Conservation (phyloP, 2,797 vertebrate genomes). For the Loris lydekkerianus region DNA sequence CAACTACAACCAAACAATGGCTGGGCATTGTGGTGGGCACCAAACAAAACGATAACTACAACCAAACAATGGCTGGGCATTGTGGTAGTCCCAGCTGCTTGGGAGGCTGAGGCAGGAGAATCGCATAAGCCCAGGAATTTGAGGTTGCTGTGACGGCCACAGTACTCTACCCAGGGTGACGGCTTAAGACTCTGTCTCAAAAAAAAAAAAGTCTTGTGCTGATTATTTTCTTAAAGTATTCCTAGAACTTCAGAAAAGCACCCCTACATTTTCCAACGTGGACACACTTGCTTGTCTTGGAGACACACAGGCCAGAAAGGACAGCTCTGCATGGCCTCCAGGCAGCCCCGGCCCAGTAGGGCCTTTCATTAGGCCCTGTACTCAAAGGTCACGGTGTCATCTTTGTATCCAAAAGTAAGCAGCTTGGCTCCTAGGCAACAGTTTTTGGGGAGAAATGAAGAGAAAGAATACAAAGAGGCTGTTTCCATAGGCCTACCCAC, state of each 20-base stretch:
- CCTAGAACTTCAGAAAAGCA: neutral
- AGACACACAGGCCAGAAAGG: fast-evolving
- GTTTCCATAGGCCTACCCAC: neutral
- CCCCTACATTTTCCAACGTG: fast-evolving
- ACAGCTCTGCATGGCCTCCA: neutral
- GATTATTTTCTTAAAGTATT: neutral
- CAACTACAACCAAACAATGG: too few relatives aligned
- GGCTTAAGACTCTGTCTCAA: neutral
- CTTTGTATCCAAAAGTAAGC: neutral
- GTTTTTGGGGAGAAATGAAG: neutral
- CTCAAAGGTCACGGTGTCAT: fast-evolving
- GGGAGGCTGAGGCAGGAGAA: too few relatives aligned
- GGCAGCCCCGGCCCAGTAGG: neutral
- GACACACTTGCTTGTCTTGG: too few relatives aligned
- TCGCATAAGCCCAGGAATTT: too few relatives aligned
- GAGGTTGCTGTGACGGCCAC: too few relatives aligned
- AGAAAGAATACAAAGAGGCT: neutral
- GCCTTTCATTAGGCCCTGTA: too few relatives aligned
- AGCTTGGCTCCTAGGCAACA: neutral
- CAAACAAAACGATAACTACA: too few relatives aligned
- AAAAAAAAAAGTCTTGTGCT: neutral
- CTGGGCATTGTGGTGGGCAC: too few relatives aligned
- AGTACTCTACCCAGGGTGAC: too few relatives aligned
- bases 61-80: too few relatives aligned
- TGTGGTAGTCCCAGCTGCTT: too few relatives aligned